phyloP scores from a whole-genome alignment of 2,113 vertebrate genomes.

The Micromys minutus region DNA sequence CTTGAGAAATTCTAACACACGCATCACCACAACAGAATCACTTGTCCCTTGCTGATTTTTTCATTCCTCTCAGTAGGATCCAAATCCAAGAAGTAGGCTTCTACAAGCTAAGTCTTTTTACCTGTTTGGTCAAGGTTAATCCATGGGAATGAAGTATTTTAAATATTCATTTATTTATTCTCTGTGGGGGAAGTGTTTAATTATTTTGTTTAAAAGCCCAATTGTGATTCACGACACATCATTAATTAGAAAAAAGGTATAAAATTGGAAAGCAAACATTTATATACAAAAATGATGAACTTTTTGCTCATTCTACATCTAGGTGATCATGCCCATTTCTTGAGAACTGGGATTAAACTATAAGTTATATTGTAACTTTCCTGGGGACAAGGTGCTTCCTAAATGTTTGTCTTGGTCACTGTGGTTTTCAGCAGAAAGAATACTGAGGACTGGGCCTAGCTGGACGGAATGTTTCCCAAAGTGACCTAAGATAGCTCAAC shows the following conservation, averaged over 20 bases:
- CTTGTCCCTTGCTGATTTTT: neutral
- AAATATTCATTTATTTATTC: constrained; percentile 29
- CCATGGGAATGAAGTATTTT: constrained; percentile 33
- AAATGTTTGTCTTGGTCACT: constrained; percentile 8
- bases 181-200: constrained; percentile 42
- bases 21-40: constrained; percentile 30
- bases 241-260: constrained; percentile 6
- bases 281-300: neutral
- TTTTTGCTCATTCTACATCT: constrained; percentile 35
- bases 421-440: constrained; percentile 28
- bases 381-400: neutral
- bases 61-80: neutral
- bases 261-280: constrained; percentile 50
- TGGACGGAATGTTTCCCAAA: neutral
- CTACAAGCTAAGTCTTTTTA: constrained; percentile 22
- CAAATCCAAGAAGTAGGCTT: constrained; percentile 26
- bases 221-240: neutral
- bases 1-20: constrained; percentile 48
- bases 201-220: constrained; percentile 29
- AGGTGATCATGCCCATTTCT: constrained; percentile 25
- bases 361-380: neutral
- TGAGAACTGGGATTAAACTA: constrained; percentile 31
- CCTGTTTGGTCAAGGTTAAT: constrained; percentile 22
- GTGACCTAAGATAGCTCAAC: constrained; percentile 14
- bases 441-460: constrained; percentile 21